A percentile compares a stretch with the other conserved stretches of the same genome.
Conservation (phyloP, 2,113 vertebrate genomes). For the Lophochroa leadbeateri region DNA sequence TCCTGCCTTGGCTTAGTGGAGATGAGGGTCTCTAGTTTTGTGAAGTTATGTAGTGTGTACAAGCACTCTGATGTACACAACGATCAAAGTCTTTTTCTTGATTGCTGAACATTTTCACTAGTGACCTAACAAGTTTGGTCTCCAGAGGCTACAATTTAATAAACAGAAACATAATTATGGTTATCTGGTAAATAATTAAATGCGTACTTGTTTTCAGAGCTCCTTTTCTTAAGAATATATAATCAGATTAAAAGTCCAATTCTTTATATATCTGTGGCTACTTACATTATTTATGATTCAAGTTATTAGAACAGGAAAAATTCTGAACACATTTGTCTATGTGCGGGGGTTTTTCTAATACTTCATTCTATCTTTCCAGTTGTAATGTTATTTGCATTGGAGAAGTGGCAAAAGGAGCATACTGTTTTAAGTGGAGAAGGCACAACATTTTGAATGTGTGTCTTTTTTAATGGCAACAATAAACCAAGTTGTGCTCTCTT, state of each 20-base stretch:
- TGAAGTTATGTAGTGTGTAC: neutral
- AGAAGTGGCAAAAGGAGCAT: neutral
- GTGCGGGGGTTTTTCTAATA: neutral
- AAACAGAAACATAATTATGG: neutral
- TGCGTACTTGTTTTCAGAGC: neutral
- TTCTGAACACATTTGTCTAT: neutral
- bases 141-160: neutral
- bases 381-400: neutral
- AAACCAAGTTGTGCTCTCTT: neutral
- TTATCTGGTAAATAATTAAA: conserved; percentile 52
- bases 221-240: neutral
- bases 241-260: neutral
- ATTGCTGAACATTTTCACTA: neutral
- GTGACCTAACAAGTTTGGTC: neutral
- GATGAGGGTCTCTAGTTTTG: neutral
- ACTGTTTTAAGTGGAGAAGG: neutral
- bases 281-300: neutral
- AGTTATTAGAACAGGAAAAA: neutral
- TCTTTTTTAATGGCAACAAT: neutral
- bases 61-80: neutral
- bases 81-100: neutral
- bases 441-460: neutral
- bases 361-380: neutral
- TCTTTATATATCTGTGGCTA: neutral
- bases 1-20: neutral